Evolutionary conservation across 2,888 invertebrate species (phyloP), one percentile per base, ranked within the genome.

Genomic region (Ichneumon xanthorius): DNA sequence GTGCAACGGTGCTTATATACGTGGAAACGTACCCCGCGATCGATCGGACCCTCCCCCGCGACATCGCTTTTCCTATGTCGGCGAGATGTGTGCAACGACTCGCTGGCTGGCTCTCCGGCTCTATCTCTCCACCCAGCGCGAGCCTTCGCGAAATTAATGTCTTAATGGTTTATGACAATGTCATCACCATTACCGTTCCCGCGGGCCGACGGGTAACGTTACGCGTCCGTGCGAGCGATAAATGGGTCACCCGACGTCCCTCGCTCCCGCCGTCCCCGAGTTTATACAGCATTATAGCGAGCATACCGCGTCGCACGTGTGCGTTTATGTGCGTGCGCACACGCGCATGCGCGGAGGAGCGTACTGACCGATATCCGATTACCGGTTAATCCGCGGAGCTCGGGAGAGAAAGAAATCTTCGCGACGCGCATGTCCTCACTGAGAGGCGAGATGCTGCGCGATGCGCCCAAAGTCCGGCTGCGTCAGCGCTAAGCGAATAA

Each of bases 191-290:
- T 86, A 85, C 68, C 85, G 87, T 84, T 70, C 84, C 72, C 75
- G 78, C 84, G 53, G 80, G 61, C 70, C 81, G 80, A 75, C 82
- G 82, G 80, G 84, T 85, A 85, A 86, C 76, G 71, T 71, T 80
- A 85, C 72, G 73, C 77, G 67, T 53, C 50, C 63, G 67, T 71
- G 80, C 70, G 87, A 84, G 87, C 89, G 92, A 91, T 91, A 92
- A 92, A 92, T 92, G 90, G 92, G 92, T 92, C 92, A 91, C 88
- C 30, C 89, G 80, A 76, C 77, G 72, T 77, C 50, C 68, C 79
- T 73, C 72, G 50, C 79, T 75, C 68, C 73, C 81, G 77, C 58
- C 81, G 63, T 80, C 76, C 82, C 80, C 61, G 81, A 90, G 88
- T 55, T 53, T 16, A 4, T 48, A 40, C 45, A 37, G 58, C 68